Evolutionary conservation across 2,797 vertebrate genomes (phyloP), one percentile per base, ranked within the genome.

Genomic region (Aphelocoma californica): DNA sequence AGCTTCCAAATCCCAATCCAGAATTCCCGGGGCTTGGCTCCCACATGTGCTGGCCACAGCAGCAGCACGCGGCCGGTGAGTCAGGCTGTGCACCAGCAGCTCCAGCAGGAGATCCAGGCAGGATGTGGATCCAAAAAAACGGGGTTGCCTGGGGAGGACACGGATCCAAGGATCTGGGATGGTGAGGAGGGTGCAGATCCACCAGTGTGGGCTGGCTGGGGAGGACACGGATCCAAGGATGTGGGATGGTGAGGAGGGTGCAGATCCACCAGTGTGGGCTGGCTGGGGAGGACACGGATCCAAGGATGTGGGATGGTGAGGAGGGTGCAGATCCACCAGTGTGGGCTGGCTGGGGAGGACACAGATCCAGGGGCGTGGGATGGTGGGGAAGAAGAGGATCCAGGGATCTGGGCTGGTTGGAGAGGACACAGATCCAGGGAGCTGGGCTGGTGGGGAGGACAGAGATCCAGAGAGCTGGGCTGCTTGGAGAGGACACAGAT

Each of bases 31-130:
- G 42, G 42, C 42, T 44, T 44, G 42, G 42, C 42, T 44, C 42
- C 42, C 42, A 44, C 8, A 4, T 18, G 42, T 4, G 7, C 17
- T 18, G 18, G 42, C 29, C 17, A 4, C 16, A 18, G 51, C 51
- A 23, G 17, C 7, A 5, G 40, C 36, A 8, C n/a, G 3, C 0
- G 19, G 23, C 21, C n/a, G 5, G n/a, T 16, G 9, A 28, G 42
- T 26, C 38, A 9, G 50, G 38, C 38, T 26, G 29, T 0, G 54
- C 54, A 4, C 15, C 16, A 14, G 54, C 15, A 24, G 42, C 54
- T 60, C 45, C 45, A 17, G 73, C 47, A n/a, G 18, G 38, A 10
- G 24, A 5, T 24, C 47, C 73, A 53, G 81, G 6, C 15, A 38
- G 28, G 72, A 20, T 5, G 2, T 2, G 31, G 73, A 75, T 26